Base-by-base conservation (phyloP, 2,113 vertebrate species). In the Dasyornis broadbenti region DNA sequence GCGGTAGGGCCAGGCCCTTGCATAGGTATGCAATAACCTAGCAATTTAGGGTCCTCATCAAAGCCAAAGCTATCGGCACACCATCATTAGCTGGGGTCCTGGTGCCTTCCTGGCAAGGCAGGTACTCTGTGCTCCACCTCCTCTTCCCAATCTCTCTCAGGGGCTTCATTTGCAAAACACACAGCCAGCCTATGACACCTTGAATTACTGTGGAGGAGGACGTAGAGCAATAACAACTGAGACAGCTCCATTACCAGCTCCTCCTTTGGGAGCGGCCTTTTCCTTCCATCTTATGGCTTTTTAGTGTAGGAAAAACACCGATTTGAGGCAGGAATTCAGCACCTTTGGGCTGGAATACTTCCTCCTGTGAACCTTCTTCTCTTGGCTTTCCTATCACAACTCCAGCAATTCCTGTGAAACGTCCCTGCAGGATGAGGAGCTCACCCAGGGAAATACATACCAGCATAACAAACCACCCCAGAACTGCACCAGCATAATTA, bases 231-330 rank as follows among this genome's bases (percentile, higher is more conserved):
- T 82, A 95, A 87, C 86, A 81, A 92, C 52, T 1, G 33, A 80
- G 92, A 86, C n/a, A 47, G 33, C 75, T 91, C 82, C 59, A 70
- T 69, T 86, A 84, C 66, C 91, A 80, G 81, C 90, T 90, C 90
- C 82, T 94, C 87, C 92, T 82, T 68, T 73, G 84, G 92, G 87
- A 96, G 90, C 33, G 6, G 93, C 82, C 59, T 76, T 83, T 90
- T 22, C 33, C 71, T 52, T 94, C 81, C 50, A 63, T 70, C 13
- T 87, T 28, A 30, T 0, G 0, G 31, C 18, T 40, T 94, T 53
- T 26, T 31, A 10, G 6, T 1, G 1, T 5, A 44, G 39, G 64
- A 81, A 90, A 88, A 44, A 5, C 7, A 4, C 60, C 0, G 0
- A 28, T 64, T 33, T 45, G 39, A 70, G 82, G 23, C 52, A 90